phyloP scores from a whole-genome alignment of 2,888 invertebrate species.

The Drosophila longiperda region DNA sequence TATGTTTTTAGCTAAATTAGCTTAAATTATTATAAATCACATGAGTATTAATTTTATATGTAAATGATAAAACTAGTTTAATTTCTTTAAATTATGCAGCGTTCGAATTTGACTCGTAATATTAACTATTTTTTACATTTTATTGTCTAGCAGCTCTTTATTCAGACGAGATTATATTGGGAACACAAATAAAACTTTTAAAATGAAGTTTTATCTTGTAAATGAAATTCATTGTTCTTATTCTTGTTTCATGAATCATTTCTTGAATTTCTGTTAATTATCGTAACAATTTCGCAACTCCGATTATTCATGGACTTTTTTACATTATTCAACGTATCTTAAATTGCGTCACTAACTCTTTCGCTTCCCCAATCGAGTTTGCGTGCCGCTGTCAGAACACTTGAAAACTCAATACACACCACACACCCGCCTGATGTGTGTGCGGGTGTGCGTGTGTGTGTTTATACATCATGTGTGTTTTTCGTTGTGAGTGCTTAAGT shows the following conservation, averaged over 20 bases:
- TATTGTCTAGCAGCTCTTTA: too few species aligned
- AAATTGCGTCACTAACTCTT: conserved; percentile 13
- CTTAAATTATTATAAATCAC: neutral
- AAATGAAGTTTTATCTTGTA: neutral
- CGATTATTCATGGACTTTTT: neutral
- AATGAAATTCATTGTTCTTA: neutral
- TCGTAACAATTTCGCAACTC: neutral
- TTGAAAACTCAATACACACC: conserved; percentile 11
- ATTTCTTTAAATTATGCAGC: neutral
- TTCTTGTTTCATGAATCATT: neutral
- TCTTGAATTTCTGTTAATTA: neutral
- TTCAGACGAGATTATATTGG: neutral
- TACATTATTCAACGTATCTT: neutral
- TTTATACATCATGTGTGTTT: conserved; percentile 14
- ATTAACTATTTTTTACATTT: neutral
- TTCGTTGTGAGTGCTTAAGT: conserved; percentile 41
- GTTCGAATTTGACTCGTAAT: rapidly evolving
- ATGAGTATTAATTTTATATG: neutral
- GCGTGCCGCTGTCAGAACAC: conserved; percentile 7
- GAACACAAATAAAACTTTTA: neutral
- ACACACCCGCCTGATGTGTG: neutral
- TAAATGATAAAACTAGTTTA: neutral
- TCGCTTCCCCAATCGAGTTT: conserved; percentile 21
- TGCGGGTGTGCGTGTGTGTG: conserved; percentile 5
- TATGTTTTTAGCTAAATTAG: neutral